phyloP scores from a whole-genome alignment of 2,113 vertebrate species.

The Sphaerodactylus townsendi region DNA sequence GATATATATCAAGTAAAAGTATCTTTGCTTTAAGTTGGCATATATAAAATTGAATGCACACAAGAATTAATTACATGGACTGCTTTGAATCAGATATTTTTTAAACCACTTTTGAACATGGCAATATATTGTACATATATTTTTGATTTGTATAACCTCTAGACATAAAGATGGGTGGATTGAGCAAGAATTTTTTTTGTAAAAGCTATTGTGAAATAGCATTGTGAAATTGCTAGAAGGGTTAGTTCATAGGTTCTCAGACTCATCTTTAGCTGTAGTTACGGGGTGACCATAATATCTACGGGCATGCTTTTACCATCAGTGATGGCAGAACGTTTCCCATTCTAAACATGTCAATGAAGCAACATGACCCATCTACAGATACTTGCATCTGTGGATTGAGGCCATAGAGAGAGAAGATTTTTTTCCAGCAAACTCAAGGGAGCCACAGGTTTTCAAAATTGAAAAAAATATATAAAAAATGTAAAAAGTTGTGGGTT shows the following conservation, averaged over 20 bases:
- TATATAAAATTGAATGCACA: background rate
- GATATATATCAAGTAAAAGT: slow-evolving; percentile 2
- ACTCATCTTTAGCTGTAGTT: background rate
- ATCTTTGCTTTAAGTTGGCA: background rate
- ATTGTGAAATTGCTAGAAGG: background rate
- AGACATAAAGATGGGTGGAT: background rate
- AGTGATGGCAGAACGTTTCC: background rate
- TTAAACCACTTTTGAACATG: background rate
- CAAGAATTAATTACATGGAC: background rate
- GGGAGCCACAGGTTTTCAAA: too few relatives aligned
- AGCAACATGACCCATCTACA: background rate
- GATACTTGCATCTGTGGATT: too few relatives aligned
- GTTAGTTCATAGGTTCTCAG: background rate
- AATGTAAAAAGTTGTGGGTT: too few relatives aligned
- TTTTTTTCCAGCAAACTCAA: too few relatives aligned
- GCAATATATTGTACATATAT: background rate
- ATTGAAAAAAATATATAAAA: too few relatives aligned
- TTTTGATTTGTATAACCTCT: background rate
- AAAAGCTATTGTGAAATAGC: background rate
- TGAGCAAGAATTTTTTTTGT: background rate
- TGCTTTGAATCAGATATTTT: background rate
- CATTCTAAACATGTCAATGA: background rate
- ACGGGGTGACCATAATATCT: background rate
- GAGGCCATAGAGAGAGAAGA: too few relatives aligned
- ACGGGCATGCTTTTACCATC: background rate